A percentile compares a stretch with the other conserved stretches of the same genome.
phyloP scores from a whole-genome alignment of 2,888 invertebrate species.

The Alloscopus bannaensis region DNA sequence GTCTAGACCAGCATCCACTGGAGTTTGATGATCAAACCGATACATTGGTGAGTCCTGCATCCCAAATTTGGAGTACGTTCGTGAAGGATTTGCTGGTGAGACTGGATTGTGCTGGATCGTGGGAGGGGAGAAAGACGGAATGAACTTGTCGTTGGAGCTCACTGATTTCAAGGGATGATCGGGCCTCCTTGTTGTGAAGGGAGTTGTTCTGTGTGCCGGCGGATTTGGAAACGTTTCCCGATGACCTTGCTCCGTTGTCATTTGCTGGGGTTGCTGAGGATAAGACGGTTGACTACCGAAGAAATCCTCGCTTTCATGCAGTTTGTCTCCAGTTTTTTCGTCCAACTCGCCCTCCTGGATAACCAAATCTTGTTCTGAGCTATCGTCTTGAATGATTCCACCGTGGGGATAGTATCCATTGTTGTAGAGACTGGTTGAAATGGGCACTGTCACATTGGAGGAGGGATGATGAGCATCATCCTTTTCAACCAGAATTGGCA shows the following conservation, averaged over 20 bases:
- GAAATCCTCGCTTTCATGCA: neutral
- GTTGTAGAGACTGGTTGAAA: conserved; percentile 69
- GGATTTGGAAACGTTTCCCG: neutral
- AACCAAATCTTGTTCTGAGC: conserved; percentile 36
- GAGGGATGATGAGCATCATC: conserved; percentile 46
- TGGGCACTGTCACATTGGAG: conserved; percentile 31
- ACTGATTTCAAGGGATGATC: conserved; percentile 34
- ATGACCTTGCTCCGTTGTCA: neutral
- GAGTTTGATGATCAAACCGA: conserved; percentile 38
- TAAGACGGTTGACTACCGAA: neutral
- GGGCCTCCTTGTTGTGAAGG: conserved; percentile 9
- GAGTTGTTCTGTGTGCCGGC: neutral
- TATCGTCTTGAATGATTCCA: conserved; percentile 20
- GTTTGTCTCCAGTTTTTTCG: neutral
- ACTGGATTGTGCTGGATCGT: conserved; percentile 1
- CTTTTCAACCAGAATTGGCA: conserved; percentile 45
- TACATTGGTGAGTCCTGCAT: conserved; percentile 70
- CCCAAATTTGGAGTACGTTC: conserved; percentile 72
- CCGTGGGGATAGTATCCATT: conserved; percentile 69
- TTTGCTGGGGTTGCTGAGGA: neutral
- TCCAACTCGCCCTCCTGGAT: conserved; percentile 47
- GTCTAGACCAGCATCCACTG: neutral
- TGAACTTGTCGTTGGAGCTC: conserved; percentile 52
- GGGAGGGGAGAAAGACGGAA: conserved; percentile 48
- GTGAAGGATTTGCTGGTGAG: conserved; percentile 49